These are phyloP conservation scores for Hexactinellida sp. DNA, from an alignment of 37 sponge, comb jelly and placozoan species.

Conservation along the genomic window DNA sequence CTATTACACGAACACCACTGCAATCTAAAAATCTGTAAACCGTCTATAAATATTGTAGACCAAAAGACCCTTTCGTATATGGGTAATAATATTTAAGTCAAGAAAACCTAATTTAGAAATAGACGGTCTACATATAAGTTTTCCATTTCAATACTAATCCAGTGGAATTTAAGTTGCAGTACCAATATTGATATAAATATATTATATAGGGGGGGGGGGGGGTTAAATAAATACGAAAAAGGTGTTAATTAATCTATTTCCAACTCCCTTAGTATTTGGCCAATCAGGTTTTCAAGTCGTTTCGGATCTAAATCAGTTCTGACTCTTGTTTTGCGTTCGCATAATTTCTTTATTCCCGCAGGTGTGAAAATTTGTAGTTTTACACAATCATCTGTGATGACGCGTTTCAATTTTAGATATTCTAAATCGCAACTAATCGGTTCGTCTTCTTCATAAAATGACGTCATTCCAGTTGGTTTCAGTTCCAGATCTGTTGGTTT, in stretches of 20 bases:
- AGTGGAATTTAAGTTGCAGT: not conserved
- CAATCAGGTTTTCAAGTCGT: not conserved
- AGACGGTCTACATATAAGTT: no score
- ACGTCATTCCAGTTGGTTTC: not conserved
- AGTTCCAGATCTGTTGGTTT: not conserved
- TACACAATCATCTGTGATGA: not conserved
- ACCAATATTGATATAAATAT: no score
- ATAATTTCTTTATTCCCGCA: not conserved
- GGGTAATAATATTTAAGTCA: no score
- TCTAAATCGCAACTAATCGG: not conserved
- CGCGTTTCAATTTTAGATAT: slow-evolving; percentile 5
- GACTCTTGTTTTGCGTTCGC: not conserved
- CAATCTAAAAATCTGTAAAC: no score
- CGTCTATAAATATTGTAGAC: no score
- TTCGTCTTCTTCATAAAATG: not conserved
- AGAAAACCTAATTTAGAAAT: no score
- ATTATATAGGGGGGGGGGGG: no score
- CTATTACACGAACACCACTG: no score
- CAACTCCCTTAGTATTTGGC: not conserved
- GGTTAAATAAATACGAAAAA: no score
- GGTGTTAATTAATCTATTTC: not conserved
- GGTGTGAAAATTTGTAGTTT: not conserved
- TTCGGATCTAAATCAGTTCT: not conserved
- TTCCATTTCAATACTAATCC: no score
- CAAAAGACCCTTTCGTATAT: no score